These are phyloP conservation scores for Drosophila fuyamai DNA, from an alignment of 1,140 invertebrate species.

Conservation along the genomic window DNA sequence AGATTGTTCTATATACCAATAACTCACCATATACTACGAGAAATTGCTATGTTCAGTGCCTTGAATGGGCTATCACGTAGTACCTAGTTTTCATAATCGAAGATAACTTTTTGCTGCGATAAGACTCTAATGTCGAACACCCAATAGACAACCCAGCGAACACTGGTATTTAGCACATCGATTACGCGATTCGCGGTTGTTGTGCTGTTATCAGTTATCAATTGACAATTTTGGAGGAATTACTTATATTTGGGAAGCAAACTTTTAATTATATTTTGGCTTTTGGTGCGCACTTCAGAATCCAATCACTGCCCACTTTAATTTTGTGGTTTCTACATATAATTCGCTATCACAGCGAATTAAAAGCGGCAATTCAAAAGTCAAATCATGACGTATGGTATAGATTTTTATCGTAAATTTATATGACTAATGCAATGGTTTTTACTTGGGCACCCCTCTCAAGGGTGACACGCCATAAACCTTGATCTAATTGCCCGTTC, in stretches of 20 bases:
- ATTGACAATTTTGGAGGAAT: slow-evolving; percentile 24
- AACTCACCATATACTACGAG: no score
- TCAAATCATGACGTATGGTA: slow-evolving; percentile 32
- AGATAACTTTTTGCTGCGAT: slow-evolving; percentile 9
- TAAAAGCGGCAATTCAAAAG: slow-evolving; percentile 17
- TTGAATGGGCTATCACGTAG: not conserved
- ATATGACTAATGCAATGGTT: slow-evolving; percentile 44
- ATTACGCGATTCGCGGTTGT: slow-evolving; percentile 57
- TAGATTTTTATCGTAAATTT: slow-evolving; percentile 25
- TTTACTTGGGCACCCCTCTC: not conserved
- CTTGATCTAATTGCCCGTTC: slow-evolving; percentile 25
- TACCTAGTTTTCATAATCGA: not conserved
- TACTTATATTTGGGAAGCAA: slow-evolving; percentile 50
- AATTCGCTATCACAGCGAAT: slow-evolving; percentile 8
- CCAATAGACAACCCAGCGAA: slow-evolving; percentile 32
- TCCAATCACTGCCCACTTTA: slow-evolving; percentile 48
- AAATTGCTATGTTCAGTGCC: not conserved
- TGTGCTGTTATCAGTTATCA: slow-evolving; percentile 11
- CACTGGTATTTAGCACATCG: slow-evolving; percentile 40
- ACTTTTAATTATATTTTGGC: slow-evolving; percentile 31
- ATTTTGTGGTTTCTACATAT: slow-evolving; percentile 11
- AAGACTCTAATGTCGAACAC: slow-evolving; percentile 36
- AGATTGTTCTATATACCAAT: no score
- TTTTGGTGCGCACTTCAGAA: slow-evolving; percentile 43
- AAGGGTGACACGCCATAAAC: slow-evolving; percentile 18